Evolutionary conservation across 2,113 vertebrate species (phyloP), one percentile per base, ranked within the genome.

Genomic region (Ammospiza nelsoni): DNA sequence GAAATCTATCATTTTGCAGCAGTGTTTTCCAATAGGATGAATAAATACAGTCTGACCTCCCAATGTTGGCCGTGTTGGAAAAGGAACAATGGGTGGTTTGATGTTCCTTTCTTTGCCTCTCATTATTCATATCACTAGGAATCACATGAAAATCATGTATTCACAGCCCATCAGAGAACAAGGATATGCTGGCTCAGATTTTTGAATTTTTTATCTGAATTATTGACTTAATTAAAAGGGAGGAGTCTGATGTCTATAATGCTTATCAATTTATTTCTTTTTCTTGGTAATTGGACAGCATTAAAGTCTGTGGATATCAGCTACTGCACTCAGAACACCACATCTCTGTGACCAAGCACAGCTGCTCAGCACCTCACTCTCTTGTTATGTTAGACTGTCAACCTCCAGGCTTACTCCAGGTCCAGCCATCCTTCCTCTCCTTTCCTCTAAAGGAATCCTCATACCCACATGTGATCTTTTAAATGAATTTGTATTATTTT

Each of bases 101-200:
- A 73, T 27, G 51, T 81, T 92, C 66, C 65, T 88, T 85, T 93
- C 67, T 68, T 94, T 92, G 24, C 58, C 41, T 93, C 37, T 94
- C 54, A 31, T 35, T 83, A 55, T 84, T 84, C 49, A 18, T 48
- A 51, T 69, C 7, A 9, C 5, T 41, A 54, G 35, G 71, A 87
- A 95, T 76, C 3, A 15, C 5, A n/a, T 63, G 75, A 74, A 89
- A 93, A 77, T 75, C 33, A 76, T 15, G 12, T 71, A 69, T 58
- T 90, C n/a, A n/a, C 28, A 90, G 46, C 14, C 29, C 24, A 41
- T 73, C 3, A 22, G 58, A 88, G 46, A 59, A 62, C 16, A 49
- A n/a, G 20, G 21, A 46, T 78, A 59, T 74, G 6, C 24, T 91
- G 58, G 29, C 46, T 87, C 54, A 79, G 59, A 85, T 24, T 22